Base-by-base conservation (phyloP, 2,888 invertebrate species). In the Lithophane socia region DNA sequence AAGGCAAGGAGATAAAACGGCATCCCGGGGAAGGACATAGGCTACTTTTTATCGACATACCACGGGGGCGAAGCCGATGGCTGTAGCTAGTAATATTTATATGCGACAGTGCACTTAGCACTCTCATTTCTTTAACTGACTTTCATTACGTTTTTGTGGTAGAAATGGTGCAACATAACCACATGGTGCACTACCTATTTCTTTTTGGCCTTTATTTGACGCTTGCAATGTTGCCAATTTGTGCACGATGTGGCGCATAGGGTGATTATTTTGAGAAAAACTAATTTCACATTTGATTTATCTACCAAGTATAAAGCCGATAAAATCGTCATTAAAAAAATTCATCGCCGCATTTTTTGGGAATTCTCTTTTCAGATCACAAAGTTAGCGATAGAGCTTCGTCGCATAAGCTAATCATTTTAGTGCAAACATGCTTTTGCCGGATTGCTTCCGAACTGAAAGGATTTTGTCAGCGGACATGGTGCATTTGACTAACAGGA, bases 361-460 rank as follows among this genome's bases (percentile, higher is more conserved):
- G n/a, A 0, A n/a, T 21, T 7, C 52, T 18, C 52, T 7, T 54
- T 56, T 58, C 29, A 24, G 13, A 3, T 18, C 16, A 29, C 24
- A 67, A 77, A 42, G 13, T 44, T 7, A 77, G n/a, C n/a, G 10
- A 77, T 8, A 21, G 24, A 56, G 24, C 10, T 64, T 13, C 21
- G 24, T 77, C 13, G 21, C 18, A 69, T 69, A 47, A 68, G 16
- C 16, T 42, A 47, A 66, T 67, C 2, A 78, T 77, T 58, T 69
- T 77, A 65, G 64, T 29, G 8, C 29, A 60, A 61, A 75, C 54
- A 75, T 54, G 18, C 24, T 70, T 60, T 66, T 42, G 24, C 77
- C 37, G 9, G 10, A 60, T 77, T 65, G n/a, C 52, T 78, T 71
- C 8, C 4, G 5, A 66, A 60, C 12, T 18, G 4, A 72, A 61